Evolutionary conservation across 2,888 invertebrate genomes (phyloP).

Genomic region (Diarsia mendica): DNA sequence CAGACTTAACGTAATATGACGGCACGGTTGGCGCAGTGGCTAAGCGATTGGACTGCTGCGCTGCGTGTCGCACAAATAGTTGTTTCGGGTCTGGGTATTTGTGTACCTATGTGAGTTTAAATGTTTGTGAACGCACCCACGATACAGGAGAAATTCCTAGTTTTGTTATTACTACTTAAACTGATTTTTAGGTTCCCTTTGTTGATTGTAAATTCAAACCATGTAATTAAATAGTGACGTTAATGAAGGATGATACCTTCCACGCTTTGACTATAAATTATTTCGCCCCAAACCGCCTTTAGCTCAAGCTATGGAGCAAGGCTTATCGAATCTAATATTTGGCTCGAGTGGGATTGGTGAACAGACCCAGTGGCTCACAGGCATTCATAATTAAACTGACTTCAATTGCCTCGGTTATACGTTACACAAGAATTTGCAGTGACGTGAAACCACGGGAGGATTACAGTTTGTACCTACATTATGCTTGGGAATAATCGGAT

Average conservation of each 20-base stretch:
- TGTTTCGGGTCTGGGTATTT: no score
- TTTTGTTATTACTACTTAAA: no score
- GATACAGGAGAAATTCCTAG: no score
- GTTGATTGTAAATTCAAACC: neutral
- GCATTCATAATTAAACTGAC: slow-evolving; percentile 48
- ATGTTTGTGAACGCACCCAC: no score
- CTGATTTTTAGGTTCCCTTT: no score
- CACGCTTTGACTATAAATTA: neutral
- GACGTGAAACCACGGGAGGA: neutral
- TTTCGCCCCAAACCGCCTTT: neutral
- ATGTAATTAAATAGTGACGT: neutral
- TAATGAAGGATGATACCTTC: neutral
- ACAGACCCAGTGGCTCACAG: slow-evolving; percentile 24
- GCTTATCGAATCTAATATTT: slow-evolving; percentile 59
- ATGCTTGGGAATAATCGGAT: neutral
- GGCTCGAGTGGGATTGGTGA: slow-evolving; percentile 40
- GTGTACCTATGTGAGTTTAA: no score
- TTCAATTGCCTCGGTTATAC: slow-evolving; percentile 39
- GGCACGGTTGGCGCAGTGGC: no score
- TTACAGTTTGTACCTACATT: slow-evolving; percentile 11
- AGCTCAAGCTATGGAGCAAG: slow-evolving; percentile 11
- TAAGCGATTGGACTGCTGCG: no score
- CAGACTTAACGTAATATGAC: no score
- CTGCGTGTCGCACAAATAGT: no score
- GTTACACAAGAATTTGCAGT: slow-evolving; percentile 27